Base-by-base conservation (phyloP, 2,888 invertebrate genomes). In the Tribolium freemani region DNA sequence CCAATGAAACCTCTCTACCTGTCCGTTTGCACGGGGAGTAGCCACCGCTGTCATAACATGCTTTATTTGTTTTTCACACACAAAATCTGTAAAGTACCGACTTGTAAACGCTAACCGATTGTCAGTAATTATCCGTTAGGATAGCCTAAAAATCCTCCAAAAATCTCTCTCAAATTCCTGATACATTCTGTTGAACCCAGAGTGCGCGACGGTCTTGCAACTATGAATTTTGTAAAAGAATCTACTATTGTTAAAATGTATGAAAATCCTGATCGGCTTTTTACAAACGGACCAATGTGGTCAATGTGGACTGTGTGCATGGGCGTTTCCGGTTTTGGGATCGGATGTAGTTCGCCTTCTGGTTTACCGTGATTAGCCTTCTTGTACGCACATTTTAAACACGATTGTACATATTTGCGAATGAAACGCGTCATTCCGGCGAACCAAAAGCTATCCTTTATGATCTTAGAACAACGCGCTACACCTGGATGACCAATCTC, bases 401-500 rank as follows among this genome's bases (percentile, higher is more conserved):
- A n/a, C n/a, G n/a, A n/a, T n/a, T n/a, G n/a, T n/a, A n/a, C n/a
- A n/a, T n/a, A n/a, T n/a, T n/a, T n/a, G n/a, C n/a, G n/a, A n/a
- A n/a, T n/a, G n/a, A n/a, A n/a, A n/a, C 46, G 10, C 31, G 30
- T 53, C 68, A 67, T 67, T 16, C 21, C 44, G 11, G 72, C 11
- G 71, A 73, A 69, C 64, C 66, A 71, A 51, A 48, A 71, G 2
- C 2, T 9, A 10, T 58, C 69, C 72, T 82, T 81, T 6, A 82
- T 79, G 0, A 79, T 9, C 0, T 11, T 76, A 3, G n/a, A 21
- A 53, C 77, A 78, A 3, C 71, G 58, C 6, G 80, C 67, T 1
- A 79, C 56, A 0, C 78, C 77, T 13, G 78, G 68, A 67, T 83
- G 80, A 1, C 83, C 82, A 6, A 82, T 79, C 0, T 82, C 77